Base-by-base conservation (phyloP, 2,113 vertebrate genomes). In the Aepyceros melampus region DNA sequence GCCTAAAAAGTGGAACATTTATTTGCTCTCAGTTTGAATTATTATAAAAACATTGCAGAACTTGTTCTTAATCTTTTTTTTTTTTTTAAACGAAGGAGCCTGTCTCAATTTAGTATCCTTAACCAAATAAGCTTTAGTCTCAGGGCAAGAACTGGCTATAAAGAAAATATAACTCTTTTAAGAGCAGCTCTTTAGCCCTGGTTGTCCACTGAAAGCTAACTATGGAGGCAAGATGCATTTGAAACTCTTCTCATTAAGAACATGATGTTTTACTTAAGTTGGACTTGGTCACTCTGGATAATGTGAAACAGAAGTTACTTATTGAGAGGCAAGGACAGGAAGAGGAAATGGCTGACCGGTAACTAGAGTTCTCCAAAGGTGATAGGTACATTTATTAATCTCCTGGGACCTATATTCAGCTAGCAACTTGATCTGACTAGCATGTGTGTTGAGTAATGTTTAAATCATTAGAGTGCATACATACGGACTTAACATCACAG, bases 271-370 rank as follows among this genome's bases (percentile, higher is more conserved):
- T 86, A 85, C 84, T 96, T 86, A 86, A 64, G 81, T n/a, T 95
- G 43, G 49, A 76, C 47, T 49, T 55, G 78, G 64, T 76, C 55
- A 21, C 25, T 94, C 92, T 55, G 89, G 92, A 76, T 97, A 96
- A 97, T 96, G 86, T 89, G 91, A 98, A 97, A 97, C 98, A 98
- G 97, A 96, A 98, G 94, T 96, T 74, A 79, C 83, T 89, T 88
- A 64, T 15, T 53, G 87, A 95, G 88, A 95, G 79, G 87, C 64
- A 95, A 64, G 40, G 64, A 97, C 89, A 96, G 97, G 91, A 98
- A 96, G 55, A 92, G 89, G 96, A 97, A 96, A 96, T 86, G 67
- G 81, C 43, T 47, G 53, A 82, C 74, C 79, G 82, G 17, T 81
- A 88, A 89, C 81, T 49, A 25, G 83, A 64, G 49, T 89, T 97